Conservation (phyloP, 2,888 invertebrate species). For the Apantesis nais region DNA sequence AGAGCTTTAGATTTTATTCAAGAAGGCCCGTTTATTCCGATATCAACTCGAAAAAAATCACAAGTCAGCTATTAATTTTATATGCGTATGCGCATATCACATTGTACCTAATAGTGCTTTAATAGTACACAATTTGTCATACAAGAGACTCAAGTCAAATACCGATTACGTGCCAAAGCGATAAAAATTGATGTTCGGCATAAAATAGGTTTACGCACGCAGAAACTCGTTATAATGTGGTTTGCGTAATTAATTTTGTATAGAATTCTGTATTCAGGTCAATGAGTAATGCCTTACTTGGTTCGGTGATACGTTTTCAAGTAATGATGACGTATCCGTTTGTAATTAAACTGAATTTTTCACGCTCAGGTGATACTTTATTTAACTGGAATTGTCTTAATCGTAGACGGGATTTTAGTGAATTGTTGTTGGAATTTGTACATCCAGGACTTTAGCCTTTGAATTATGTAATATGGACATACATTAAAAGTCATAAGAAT, state of each 20-base stretch:
- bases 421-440: neutral
- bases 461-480: neutral
- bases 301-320: conserved; percentile 36
- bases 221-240: conserved; percentile 30
- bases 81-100: neutral
- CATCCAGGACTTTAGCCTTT: neutral
- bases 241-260: conserved; percentile 50
- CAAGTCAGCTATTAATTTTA: neutral
- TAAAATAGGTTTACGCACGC: conserved; percentile 39
- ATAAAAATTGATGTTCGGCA: conserved; percentile 35
- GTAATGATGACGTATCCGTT: conserved; percentile 38
- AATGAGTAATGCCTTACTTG: conserved; percentile 46
- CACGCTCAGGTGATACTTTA: conserved; percentile 2
- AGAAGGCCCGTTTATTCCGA: too few species aligned
- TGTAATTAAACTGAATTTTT: conserved; percentile 17
- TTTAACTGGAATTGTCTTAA: conserved; percentile 1
- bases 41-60: neutral
- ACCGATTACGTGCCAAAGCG: conserved; percentile 28
- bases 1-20: neutral
- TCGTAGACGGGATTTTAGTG: neutral
- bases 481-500: neutral
- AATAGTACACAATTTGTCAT: neutral
- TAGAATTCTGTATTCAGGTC: conserved; percentile 48
- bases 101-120: neutral
- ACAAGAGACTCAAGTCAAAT: neutral